A percentile compares a stretch with the other conserved stretches of the same genome.
Conservation (phyloP, 2,888 invertebrate genomes). For the Strigamia maritima region DNA sequence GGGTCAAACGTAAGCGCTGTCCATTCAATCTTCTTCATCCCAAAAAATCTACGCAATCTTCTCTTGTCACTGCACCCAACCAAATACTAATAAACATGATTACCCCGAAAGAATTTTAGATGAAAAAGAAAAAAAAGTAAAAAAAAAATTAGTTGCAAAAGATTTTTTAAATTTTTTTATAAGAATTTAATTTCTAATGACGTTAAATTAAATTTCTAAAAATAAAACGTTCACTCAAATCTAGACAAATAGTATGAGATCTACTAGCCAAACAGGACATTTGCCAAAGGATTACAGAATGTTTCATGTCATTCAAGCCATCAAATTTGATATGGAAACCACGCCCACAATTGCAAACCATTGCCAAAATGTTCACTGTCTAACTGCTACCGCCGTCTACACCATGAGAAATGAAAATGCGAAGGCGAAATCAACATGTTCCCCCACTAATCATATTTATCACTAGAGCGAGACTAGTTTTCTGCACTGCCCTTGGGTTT, state of each 20-base stretch:
- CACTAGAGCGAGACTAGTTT: not conserved
- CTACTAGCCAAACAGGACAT: conserved; percentile 15
- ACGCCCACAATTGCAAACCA: not conserved
- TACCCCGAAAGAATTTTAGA: not conserved
- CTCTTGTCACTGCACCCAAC: conserved; percentile 13
- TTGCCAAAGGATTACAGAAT: conserved; percentile 25
- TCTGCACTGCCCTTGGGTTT: not conserved
- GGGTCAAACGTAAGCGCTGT: conserved; percentile 15
- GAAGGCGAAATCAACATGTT: not conserved
- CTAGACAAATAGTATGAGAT: conserved; percentile 6
- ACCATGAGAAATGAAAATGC: not conserved
- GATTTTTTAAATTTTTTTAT: not conserved
- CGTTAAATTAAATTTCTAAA: not conserved
- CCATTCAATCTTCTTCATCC: conserved; percentile 24
- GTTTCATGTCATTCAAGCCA: conserved; percentile 21
- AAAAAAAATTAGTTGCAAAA: not conserved
- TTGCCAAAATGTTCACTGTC: not conserved
- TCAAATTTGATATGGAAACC: conserved; percentile 28
- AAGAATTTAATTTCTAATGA: not conserved
- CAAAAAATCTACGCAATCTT: conserved; percentile 25
- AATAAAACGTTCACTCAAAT: not conserved
- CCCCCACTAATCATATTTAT: not conserved
- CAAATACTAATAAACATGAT: conserved; percentile 18
- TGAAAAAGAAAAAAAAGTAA: not conserved
- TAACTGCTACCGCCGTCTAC: conserved; percentile 11